A percentile compares a stretch with the other conserved stretches of the same genome.
These are phyloP conservation scores for Spodoptera exigua DNA, from an alignment of 2,888 invertebrate genomes.

Conservation along the genomic window DNA sequence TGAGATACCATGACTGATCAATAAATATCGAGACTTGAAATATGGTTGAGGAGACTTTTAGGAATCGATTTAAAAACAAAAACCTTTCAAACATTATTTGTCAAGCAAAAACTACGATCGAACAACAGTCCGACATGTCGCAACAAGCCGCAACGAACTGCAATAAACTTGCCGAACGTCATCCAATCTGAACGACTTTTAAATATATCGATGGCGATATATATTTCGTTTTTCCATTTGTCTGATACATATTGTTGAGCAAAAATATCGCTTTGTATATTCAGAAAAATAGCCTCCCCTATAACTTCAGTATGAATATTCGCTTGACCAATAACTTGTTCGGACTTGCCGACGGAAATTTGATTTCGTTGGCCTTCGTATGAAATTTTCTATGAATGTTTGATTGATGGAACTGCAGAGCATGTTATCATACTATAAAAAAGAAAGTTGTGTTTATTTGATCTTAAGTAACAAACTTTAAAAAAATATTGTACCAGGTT, in stretches of 20 bases:
- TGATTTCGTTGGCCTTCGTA: constrained; percentile 63
- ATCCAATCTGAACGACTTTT: constrained; percentile 41
- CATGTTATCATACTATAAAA: constrained; percentile 5
- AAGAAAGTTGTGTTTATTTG: constrained; percentile 5
- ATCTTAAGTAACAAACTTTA: too few species aligned
- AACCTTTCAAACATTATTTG: not conserved
- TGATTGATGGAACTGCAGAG: constrained; percentile 53
- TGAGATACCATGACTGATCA: too few species aligned
- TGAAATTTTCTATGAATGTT: constrained; percentile 58
- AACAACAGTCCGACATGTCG: constrained; percentile 24
- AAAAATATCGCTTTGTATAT: constrained; percentile 49
- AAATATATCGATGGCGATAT: constrained; percentile 42
- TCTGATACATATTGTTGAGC: constrained; percentile 38
- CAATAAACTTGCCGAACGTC: constrained; percentile 44
- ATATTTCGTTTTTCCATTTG: constrained; percentile 31
- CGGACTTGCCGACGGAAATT: constrained; percentile 61
- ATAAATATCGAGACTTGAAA: too few species aligned
- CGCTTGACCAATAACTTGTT: constrained; percentile 60
- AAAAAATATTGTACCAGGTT: too few species aligned
- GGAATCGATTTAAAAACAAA: too few species aligned
- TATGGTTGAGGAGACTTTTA: too few species aligned
- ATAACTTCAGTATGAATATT: constrained; percentile 48
- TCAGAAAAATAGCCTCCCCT: constrained; percentile 49
- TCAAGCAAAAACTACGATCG: constrained; percentile 10
- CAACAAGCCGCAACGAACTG: constrained; percentile 19